Evolutionary conservation across 2,888 invertebrate species (phyloP).

Genomic region (Tholera decimalis): DNA sequence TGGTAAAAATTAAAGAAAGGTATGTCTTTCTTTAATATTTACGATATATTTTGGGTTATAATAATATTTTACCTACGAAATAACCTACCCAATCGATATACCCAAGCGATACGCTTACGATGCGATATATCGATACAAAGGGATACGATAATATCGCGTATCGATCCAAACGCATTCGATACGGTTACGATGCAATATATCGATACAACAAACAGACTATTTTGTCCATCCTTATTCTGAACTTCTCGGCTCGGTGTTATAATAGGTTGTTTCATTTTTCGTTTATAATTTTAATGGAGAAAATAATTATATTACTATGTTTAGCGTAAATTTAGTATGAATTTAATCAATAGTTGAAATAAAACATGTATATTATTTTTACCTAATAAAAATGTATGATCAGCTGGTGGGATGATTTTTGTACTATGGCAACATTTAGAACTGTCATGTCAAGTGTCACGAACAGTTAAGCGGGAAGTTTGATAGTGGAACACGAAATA

Average conservation of each 20-base stretch:
- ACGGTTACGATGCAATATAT: too few species aligned
- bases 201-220: too few species aligned
- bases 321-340: background rate
- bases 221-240: too few species aligned
- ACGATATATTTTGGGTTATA: too few species aligned
- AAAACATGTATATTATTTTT: background rate
- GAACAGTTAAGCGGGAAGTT: slow-evolving; percentile 37
- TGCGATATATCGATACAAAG: too few species aligned
- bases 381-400: background rate
- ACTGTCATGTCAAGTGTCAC: slow-evolving; percentile 22
- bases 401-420: slow-evolving; percentile 28
- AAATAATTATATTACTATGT: background rate
- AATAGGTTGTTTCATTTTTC: slow-evolving; percentile 33
- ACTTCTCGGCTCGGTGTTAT: slow-evolving; percentile 56
- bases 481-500: background rate
- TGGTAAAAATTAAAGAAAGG: too few species aligned
- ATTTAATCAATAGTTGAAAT: background rate
- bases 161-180: too few species aligned
- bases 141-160: too few species aligned
- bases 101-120: too few species aligned
- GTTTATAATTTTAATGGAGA: background rate
- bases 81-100: too few species aligned
- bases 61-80: too few species aligned
- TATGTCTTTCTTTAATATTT: too few species aligned
- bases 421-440: slow-evolving; percentile 33